These are phyloP conservation scores for Chironomus tentans DNA, from an alignment of 2,888 invertebrate species.

Conservation along the genomic window DNA sequence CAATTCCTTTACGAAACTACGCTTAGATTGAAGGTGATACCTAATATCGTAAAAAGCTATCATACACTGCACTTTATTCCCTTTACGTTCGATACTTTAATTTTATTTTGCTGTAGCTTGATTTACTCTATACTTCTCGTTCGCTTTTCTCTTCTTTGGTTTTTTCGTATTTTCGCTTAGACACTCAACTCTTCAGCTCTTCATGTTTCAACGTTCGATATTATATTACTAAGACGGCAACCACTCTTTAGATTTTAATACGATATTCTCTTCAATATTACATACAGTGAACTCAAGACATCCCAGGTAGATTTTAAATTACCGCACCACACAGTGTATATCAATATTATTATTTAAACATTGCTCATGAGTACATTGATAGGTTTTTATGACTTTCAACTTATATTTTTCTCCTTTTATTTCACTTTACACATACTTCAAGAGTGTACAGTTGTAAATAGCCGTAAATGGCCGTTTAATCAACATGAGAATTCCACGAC, in stretches of 20 bases:
- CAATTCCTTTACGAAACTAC: background rate
- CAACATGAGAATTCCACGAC: background rate
- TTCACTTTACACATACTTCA: background rate
- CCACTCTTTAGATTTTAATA: background rate
- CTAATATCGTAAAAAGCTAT: conserved; percentile 13
- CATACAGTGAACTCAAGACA: background rate
- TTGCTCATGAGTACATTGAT: background rate
- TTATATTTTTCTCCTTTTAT: background rate
- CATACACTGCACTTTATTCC: background rate
- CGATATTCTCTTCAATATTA: background rate
- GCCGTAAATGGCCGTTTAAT: background rate
- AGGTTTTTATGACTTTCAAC: background rate
- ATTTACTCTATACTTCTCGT: background rate
- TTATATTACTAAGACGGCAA: background rate
- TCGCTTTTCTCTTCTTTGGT: background rate
- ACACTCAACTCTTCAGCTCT: no score
- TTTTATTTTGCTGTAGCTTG: background rate
- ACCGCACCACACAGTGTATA: background rate
- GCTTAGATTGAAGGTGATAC: background rate
- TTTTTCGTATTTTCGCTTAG: no score
- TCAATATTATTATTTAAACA: background rate
- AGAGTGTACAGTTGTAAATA: background rate
- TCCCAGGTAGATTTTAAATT: background rate
- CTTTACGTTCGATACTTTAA: background rate
- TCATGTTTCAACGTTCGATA: background rate